Conservation (phyloP, 2,113 vertebrate species). For the Cercopithecus mona region DNA sequence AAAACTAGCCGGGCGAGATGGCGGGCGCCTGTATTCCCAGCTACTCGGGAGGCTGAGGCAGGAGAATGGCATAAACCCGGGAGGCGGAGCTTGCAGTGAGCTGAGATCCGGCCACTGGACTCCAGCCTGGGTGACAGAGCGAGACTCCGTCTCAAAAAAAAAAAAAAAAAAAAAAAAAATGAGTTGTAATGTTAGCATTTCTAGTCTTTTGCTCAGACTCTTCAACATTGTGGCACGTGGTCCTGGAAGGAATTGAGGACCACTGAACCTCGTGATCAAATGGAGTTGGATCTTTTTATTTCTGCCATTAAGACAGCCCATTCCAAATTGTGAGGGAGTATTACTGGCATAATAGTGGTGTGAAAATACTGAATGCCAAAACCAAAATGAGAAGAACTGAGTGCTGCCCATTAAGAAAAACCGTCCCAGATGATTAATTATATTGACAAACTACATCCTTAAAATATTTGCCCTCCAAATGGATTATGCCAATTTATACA, state of each 20-base stretch:
- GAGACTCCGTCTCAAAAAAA: no score
- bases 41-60: no score
- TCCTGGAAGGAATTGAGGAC: background rate
- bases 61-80: no score
- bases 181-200: background rate
- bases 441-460: background rate
- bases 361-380: conserved; percentile 40
- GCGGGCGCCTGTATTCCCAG: no score
- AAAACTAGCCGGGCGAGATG: no score
- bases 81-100: no score
- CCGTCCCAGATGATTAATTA: conserved; percentile 29
- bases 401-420: background rate
- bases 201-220: background rate
- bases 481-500: conserved; percentile 50
- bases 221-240: background rate
- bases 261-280: background rate
- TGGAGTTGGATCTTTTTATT: background rate
- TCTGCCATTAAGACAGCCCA: background rate
- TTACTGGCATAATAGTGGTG: background rate
- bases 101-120: no score
- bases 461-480: conserved; percentile 40
- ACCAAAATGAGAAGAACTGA: conserved; percentile 54
- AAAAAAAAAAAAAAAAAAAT: background rate
- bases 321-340: background rate
- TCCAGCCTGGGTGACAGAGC: no score